phyloP scores from a whole-genome alignment of 2,888 invertebrate species.

The Cataglyphis albicans region DNA sequence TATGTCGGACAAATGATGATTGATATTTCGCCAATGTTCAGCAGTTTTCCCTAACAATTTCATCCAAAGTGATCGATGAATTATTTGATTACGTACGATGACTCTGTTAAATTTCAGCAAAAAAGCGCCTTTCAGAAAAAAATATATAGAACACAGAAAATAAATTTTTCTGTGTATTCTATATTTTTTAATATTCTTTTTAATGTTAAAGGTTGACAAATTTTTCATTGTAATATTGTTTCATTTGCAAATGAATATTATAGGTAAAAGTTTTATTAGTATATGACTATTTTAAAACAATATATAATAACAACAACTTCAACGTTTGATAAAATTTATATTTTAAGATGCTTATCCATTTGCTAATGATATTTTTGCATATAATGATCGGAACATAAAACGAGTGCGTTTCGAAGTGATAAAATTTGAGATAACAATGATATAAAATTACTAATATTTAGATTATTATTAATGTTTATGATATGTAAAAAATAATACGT shows the following conservation, averaged over 20 bases:
- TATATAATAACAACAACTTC: neutral
- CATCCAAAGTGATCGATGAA: neutral
- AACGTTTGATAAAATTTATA: neutral
- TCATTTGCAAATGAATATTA: neutral
- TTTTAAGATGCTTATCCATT: neutral
- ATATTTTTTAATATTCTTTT: neutral
- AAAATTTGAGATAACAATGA: neutral
- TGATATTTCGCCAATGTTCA: neutral
- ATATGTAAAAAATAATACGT: neutral
- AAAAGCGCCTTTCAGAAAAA: neutral
- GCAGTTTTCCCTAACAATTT: slow-evolving; percentile 16
- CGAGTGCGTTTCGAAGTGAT: neutral
- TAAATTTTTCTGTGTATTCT: neutral
- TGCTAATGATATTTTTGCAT: neutral
- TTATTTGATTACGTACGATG: neutral
- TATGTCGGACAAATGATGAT: slow-evolving; percentile 26
- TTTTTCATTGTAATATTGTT: neutral
- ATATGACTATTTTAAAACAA: neutral
- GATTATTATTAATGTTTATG: neutral
- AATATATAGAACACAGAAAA: too few relatives aligned
- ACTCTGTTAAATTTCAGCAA: neutral
- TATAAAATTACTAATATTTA: slow-evolving; percentile 12
- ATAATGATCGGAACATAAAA: neutral
- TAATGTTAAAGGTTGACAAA: neutral
- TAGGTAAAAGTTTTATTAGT: neutral